Evolutionary conservation across 2,797 vertebrate genomes (phyloP), one percentile per base, ranked within the genome.

Genomic region (Lepus oiostolus): DNA sequence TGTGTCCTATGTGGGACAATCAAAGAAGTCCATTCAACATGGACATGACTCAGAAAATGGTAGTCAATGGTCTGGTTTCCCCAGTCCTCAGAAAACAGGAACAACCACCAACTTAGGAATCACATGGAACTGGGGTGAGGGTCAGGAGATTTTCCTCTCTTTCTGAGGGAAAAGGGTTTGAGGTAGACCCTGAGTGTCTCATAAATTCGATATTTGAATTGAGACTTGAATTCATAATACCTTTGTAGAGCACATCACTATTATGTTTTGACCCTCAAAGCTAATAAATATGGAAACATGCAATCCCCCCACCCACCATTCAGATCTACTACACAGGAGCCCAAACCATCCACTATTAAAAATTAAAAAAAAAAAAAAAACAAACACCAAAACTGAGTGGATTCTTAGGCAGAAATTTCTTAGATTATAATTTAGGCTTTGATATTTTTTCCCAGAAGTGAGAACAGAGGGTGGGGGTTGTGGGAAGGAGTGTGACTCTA

Each of bases 291-390:
- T 13, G 21, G 50, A 87, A 76, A 81, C 32, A 75, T 12, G 19
- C 50, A 54, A 24, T 85, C 58, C 82, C 5, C 81, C 68, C 12
- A 30, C 65, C 10, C 50, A 28, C 16, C 35, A 35, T 74, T 81
- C 22, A 10, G 22, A 21, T 67, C 32, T 28, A 71, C 42, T 60
- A 22, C 32, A 62, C 5, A 86, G 67, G 89, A 86, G 26, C 42
- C 47, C 68, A 74, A 85, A 75, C 11, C 32, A 50, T 9, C 58
- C 52, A 47, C 32, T 63, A 35, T 26, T 35, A 74, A 75, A 70
- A 95, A 72, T 62, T 47, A 9, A 47, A 84, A 90, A 32, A 30
- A 88, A 89, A 86, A 58, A 84, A 90, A 30, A 30, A 88, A 86
- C 83, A 58, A 60, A 60, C 42, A 47, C 42, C 28, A 84, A 32